These are phyloP conservation scores for Zeugodacus cucurbitae DNA, from an alignment of 1,140 invertebrate genomes.

Conservation along the genomic window DNA sequence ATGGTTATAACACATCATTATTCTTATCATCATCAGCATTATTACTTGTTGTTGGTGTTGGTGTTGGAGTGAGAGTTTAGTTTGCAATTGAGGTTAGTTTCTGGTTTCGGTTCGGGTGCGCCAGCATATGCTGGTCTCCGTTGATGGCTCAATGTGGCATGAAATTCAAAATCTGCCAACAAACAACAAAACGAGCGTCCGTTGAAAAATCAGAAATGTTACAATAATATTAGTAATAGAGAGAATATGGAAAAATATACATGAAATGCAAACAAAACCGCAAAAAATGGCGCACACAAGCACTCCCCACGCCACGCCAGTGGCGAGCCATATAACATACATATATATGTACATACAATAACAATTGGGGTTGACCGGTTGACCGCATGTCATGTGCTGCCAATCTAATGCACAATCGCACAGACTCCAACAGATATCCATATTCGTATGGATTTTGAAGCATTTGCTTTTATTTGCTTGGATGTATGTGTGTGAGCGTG, in stretches of 20 bases:
- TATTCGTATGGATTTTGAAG: not conserved
- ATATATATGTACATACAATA: not conserved
- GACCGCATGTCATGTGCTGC: constrained; percentile 24
- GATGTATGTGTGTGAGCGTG: not conserved
- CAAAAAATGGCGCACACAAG: not conserved
- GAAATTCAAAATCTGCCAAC: constrained; percentile 28
- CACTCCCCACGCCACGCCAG: not conserved
- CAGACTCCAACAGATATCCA: not conserved
- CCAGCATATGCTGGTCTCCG: not conserved
- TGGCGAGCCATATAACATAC: not conserved
- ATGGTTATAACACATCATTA: not conserved
- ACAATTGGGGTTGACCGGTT: not conserved
- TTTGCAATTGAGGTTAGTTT: not conserved
- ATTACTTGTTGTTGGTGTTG: not conserved
- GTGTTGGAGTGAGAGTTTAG: not conserved
- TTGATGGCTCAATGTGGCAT: not conserved
- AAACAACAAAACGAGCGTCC: not conserved
- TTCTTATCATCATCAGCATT: constrained; percentile 20
- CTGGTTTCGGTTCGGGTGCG: not conserved
- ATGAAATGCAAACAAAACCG: not conserved
- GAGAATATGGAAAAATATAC: not conserved
- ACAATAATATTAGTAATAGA: constrained; percentile 33
- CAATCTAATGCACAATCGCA: not conserved
- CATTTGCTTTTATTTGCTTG: not conserved
- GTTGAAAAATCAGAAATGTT: not conserved